Conservation (phyloP, 1,140 invertebrate genomes). For the Apis florea region DNA sequence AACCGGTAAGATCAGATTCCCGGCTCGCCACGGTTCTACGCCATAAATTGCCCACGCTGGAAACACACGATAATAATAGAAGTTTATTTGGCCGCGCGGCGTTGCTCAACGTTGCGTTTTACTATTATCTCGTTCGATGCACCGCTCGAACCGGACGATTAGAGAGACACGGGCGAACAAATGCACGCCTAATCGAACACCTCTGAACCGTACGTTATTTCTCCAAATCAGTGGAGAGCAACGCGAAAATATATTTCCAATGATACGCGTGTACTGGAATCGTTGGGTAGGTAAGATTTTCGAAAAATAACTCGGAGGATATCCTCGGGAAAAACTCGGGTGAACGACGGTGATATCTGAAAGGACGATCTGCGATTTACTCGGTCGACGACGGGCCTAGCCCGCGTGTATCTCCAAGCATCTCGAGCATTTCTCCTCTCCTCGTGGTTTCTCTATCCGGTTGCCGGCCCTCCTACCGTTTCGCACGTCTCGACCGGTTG, state of each 20-base stretch:
- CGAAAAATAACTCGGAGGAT: conserved; percentile 6
- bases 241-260: too few relatives aligned
- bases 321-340: conserved; percentile 14
- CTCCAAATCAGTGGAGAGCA: neutral
- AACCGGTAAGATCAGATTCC: neutral
- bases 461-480: conserved; percentile 33
- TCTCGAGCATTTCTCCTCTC: conserved; percentile 50
- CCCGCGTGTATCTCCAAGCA: conserved; percentile 35
- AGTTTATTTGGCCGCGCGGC: conserved; percentile 6
- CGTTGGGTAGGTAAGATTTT: conserved; percentile 1
- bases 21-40: neutral
- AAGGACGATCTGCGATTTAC: conserved; percentile 40
- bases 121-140: neutral
- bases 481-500: conserved; percentile 27
- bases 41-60: conserved; percentile 12
- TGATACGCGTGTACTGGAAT: too few relatives aligned
- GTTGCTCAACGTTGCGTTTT: neutral
- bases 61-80: conserved; percentile 28
- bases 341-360: conserved; percentile 34
- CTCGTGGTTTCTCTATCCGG: conserved; percentile 44
- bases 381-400: conserved; percentile 43
- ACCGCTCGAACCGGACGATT: conserved; percentile 19
- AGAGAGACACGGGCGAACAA: neutral
- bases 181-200: neutral
- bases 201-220: too few relatives aligned